Conservation (phyloP, 2,888 invertebrate genomes). For the Apotomis capreana region DNA sequence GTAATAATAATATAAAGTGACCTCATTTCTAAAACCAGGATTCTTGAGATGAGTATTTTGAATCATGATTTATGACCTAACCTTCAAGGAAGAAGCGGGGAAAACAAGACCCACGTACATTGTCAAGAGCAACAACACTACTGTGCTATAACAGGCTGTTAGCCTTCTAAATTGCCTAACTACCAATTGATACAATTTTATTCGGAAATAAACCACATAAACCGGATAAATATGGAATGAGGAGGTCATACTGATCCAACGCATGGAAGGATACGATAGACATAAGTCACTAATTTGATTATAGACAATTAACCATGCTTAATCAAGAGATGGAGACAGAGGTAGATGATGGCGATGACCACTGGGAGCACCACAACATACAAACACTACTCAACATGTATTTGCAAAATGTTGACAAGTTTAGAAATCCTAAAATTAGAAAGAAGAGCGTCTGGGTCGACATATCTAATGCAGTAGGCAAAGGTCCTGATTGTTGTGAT, state of each 20-base stretch:
- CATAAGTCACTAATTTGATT: too few species aligned
- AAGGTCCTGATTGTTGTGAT: slow-evolving; percentile 73
- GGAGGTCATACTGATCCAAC: neutral
- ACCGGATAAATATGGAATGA: slow-evolving; percentile 8
- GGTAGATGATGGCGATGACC: slow-evolving; percentile 67
- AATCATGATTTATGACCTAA: slow-evolving; percentile 21
- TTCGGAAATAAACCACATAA: slow-evolving; percentile 30
- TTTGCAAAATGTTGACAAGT: slow-evolving; percentile 70
- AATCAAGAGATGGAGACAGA: slow-evolving; percentile 61
- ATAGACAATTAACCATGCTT: slow-evolving; percentile 2
- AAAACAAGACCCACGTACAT: slow-evolving; percentile 9
- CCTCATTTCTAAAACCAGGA: slow-evolving; percentile 3
- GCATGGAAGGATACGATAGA: too few species aligned
- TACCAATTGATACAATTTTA: slow-evolving; percentile 43
- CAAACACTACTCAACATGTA: slow-evolving; percentile 66
- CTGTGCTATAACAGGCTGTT: neutral
- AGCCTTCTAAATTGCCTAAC: slow-evolving; percentile 22
- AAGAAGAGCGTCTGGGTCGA: slow-evolving; percentile 77
- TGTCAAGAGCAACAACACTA: neutral
- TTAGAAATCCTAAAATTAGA: slow-evolving; percentile 74
- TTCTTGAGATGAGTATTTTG: neutral
- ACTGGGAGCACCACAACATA: slow-evolving; percentile 71
- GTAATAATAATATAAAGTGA: slow-evolving; percentile 5
- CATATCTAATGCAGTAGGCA: slow-evolving; percentile 66
- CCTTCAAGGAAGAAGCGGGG: slow-evolving; percentile 16